These are phyloP conservation scores for Virgularia gustaviana DNA, from an alignment of 92 coral and sea anemone species.

Conservation along the genomic window DNA sequence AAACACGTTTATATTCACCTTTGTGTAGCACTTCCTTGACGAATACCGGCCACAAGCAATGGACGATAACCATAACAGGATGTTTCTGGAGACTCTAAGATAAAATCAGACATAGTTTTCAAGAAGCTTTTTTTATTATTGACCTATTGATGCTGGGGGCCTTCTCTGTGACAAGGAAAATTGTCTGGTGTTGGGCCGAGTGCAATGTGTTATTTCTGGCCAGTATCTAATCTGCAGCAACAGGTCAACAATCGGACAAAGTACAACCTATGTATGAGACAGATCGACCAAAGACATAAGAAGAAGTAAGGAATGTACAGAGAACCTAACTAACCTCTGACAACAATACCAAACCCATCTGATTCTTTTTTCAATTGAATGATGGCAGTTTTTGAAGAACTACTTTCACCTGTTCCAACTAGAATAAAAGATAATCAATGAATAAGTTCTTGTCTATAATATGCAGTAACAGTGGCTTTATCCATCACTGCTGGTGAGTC, in stretches of 20 bases:
- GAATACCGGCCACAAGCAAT: slow-evolving; percentile 15
- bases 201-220: too few relatives aligned
- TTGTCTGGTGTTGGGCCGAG: too few relatives aligned
- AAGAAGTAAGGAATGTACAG: background rate
- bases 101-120: background rate
- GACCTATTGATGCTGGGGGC: too few relatives aligned
- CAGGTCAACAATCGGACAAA: too few relatives aligned
- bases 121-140: too few relatives aligned
- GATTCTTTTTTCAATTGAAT: slow-evolving; percentile 33
- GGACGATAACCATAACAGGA: slow-evolving; percentile 32
- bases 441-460: too few relatives aligned
- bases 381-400: slow-evolving; percentile 34
- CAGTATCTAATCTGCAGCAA: too few relatives aligned
- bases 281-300: too few relatives aligned
- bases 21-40: slow-evolving; percentile 33
- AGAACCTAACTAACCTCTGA: slow-evolving; percentile 2
- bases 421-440: too few relatives aligned
- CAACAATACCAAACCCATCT: slow-evolving; percentile 37
- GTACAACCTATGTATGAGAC: too few relatives aligned
- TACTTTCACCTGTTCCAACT: background rate
- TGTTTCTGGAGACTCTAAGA: slow-evolving; percentile 13
- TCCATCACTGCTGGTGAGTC: background rate
- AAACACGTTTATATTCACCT: background rate
- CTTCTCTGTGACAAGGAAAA: too few relatives aligned
- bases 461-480: background rate